Evolutionary conservation across 2,113 vertebrate species (phyloP).

Genomic region (Cariama cristata): DNA sequence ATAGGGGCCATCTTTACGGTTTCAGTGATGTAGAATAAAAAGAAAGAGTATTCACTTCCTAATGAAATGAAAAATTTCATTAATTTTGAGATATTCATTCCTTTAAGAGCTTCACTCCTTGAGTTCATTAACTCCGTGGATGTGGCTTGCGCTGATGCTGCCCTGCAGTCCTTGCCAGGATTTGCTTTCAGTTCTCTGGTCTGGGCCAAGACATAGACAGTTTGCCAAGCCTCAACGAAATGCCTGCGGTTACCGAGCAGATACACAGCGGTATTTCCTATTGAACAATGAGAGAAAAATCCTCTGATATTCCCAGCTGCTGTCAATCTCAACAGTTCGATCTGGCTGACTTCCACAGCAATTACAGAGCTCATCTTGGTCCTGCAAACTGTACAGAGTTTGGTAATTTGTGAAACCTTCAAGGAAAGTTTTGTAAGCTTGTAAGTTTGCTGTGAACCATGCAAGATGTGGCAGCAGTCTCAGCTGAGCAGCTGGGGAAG

Average conservation of each 20-base stretch:
- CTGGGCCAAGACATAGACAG: not conserved
- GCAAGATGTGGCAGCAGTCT: not conserved
- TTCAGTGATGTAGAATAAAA: conserved; percentile 11
- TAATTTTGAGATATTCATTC: conserved; percentile 42
- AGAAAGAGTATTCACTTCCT: conserved; percentile 27
- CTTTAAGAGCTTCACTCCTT: conserved; percentile 34
- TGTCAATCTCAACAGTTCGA: not conserved
- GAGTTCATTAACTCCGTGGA: not conserved
- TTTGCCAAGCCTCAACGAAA: not conserved
- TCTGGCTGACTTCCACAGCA: not conserved
- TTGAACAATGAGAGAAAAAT: not conserved
- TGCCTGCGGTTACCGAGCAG: fast-evolving
- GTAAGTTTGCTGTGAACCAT: not conserved
- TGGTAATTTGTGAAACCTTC: not conserved
- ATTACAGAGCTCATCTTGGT: not conserved
- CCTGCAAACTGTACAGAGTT: not conserved
- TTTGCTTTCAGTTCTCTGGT: not conserved
- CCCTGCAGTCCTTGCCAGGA: not conserved
- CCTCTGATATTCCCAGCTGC: not conserved
- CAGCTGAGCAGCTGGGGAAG: fast-evolving
- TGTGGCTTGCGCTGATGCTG: not conserved
- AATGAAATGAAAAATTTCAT: conserved; percentile 66
- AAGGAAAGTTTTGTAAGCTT: not conserved
- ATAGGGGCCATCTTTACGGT: conserved; percentile 25
- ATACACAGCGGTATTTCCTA: not conserved